A percentile compares a stretch with the other conserved stretches of the same genome.
phyloP scores from a whole-genome alignment of 1,140 invertebrate genomes.

The Steinernema khuongi region DNA sequence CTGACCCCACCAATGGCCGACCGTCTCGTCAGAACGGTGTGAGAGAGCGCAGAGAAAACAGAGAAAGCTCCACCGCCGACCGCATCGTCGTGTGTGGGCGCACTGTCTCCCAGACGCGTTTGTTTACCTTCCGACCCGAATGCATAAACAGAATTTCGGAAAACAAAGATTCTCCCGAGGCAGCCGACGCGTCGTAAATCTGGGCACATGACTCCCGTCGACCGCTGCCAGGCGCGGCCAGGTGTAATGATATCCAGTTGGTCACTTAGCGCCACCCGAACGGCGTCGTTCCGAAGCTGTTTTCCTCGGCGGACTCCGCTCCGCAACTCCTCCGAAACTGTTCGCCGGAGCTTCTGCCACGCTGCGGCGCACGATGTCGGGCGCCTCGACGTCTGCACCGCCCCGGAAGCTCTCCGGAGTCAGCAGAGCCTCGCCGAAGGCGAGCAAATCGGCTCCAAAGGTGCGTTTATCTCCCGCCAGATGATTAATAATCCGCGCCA shows the following conservation, averaged over 20 bases:
- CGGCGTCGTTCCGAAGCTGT: background rate
- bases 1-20: background rate
- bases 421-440: background rate
- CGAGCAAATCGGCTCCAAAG: background rate
- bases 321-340: slow-evolving; percentile 18
- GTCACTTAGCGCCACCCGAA: background rate
- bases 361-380: background rate
- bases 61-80: background rate
- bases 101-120: no score
- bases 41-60: background rate
- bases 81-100: background rate
- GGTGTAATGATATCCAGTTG: background rate
- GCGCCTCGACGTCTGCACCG: background rate
- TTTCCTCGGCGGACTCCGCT: background rate
- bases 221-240: background rate
- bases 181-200: slow-evolving; percentile 2
- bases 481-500: background rate
- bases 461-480: background rate
- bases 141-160: no score
- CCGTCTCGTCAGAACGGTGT: background rate
- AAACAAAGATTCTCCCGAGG: no score
- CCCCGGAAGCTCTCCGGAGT: background rate
- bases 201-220: background rate
- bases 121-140: no score
- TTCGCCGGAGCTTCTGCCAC: slow-evolving; percentile 25